A percentile compares a stretch with the other conserved stretches of the same genome.
Evolutionary conservation across 2,113 vertebrate genomes (phyloP).

Genomic region (Poeciliopsis retropinna): DNA sequence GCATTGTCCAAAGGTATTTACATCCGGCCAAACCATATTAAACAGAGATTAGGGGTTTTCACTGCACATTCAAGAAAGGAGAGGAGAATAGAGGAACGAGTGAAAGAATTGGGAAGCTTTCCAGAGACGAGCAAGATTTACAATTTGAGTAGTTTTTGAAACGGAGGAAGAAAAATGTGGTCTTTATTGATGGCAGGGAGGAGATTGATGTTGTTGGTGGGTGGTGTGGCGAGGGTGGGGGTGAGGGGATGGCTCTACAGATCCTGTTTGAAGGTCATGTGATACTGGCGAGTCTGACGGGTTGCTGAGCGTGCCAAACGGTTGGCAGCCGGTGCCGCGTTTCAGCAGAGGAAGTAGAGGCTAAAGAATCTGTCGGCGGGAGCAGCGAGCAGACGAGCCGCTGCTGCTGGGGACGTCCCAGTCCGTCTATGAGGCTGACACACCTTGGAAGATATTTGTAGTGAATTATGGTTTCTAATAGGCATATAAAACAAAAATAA

Average conservation of each 20-base stretch:
- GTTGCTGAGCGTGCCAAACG: slow-evolving; percentile 55
- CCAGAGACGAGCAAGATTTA: slow-evolving; percentile 73
- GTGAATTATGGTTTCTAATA: not conserved
- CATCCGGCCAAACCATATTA: slow-evolving; percentile 87
- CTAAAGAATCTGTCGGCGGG: slow-evolving; percentile 56
- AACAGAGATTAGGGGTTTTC: slow-evolving; percentile 83
- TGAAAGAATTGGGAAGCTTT: slow-evolving; percentile 57
- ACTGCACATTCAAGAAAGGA: slow-evolving; percentile 38
- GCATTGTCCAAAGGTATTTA: slow-evolving; percentile 84
- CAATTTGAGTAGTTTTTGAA: slow-evolving; percentile 77
- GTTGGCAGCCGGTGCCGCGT: slow-evolving; percentile 50
- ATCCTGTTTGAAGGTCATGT: slow-evolving; percentile 79
- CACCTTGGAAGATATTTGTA: not conserved
- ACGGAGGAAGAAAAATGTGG: slow-evolving; percentile 77
- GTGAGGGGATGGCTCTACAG: not conserved
- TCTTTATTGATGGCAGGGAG: slow-evolving; percentile 49
- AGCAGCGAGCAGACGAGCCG: not conserved
- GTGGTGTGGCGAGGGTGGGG: not conserved
- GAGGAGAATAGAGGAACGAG: not conserved
- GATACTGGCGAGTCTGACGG: slow-evolving; percentile 63
- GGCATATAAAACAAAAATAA: not conserved
- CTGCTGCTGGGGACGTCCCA: slow-evolving; percentile 37
- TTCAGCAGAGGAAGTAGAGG: slow-evolving; percentile 50
- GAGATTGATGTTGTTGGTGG: slow-evolving; percentile 20
- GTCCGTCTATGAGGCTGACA: slow-evolving; percentile 4